phyloP scores from a whole-genome alignment of 2,888 invertebrate species.

The Hedya salicella region DNA sequence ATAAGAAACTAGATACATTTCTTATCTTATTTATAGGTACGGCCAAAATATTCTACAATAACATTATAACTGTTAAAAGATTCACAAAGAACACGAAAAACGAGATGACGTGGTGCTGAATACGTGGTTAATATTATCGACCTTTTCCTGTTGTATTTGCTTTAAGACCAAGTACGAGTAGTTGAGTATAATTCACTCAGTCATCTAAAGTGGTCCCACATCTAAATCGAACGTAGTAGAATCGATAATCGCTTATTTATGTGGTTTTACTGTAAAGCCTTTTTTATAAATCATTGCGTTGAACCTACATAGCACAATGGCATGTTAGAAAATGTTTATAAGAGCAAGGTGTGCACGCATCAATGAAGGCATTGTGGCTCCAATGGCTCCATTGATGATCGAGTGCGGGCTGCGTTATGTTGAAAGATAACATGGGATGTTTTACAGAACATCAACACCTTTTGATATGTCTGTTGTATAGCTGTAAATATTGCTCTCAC shows the following conservation, averaged over 20 bases:
- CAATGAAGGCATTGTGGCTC: constrained; percentile 49
- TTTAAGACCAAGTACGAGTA: constrained; percentile 51
- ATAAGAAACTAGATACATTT: too few relatives aligned
- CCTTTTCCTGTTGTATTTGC: constrained; percentile 53
- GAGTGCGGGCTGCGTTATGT: constrained; percentile 28
- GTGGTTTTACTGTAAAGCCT: not conserved
- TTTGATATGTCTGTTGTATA: not conserved
- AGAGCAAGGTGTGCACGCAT: constrained; percentile 44
- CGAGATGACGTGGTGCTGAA: constrained; percentile 51
- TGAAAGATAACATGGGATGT: constrained; percentile 33
- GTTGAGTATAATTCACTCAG: constrained; percentile 39
- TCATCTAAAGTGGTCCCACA: not conserved
- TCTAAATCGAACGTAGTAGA: constrained; percentile 12
- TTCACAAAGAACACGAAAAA: constrained; percentile 47
- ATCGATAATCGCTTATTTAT: not conserved
- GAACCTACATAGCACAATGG: constrained; percentile 31
- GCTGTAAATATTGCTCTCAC: not conserved
- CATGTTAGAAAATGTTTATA: constrained; percentile 45
- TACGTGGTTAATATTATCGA: constrained; percentile 52
- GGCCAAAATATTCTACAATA: constrained; percentile 48
- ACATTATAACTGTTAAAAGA: constrained; percentile 53
- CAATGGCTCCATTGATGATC: constrained; percentile 41
- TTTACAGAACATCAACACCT: constrained; percentile 12
- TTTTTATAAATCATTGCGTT: constrained; percentile 6
- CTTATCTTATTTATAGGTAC: too few relatives aligned